Evolutionary conservation across 2,888 invertebrate species (phyloP), one percentile per base, ranked within the genome.

Genomic region (Rotaria sp.): DNA sequence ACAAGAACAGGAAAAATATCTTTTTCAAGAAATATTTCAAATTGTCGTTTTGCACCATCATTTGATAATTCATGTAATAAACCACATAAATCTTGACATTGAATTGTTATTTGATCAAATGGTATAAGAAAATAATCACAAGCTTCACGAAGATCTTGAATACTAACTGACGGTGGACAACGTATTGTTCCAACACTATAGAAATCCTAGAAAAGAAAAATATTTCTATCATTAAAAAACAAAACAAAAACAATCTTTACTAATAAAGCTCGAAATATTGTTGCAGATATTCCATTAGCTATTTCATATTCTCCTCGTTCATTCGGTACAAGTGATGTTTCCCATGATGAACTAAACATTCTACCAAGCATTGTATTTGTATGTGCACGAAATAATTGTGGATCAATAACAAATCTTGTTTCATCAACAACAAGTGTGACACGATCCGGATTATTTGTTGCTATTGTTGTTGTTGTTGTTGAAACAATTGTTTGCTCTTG

Each of bases 81-180:
- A 85, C 97, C 97, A 95, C 97, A 94, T 88, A 98, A 93, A 92
- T 98, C 97, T 93, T 97, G 95, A 92, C 97, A 97, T 89, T 96
- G 94, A 85, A 99, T 88, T 59, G 91, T 91, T 84, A 88, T 94
- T 21, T 97, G 96, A 92, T 97, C 96, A 90, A 99, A 99, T 26
- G 99, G 99, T 90, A 99, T 95, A 80, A 99, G 93, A 86, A 99
- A 93, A 91, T 99, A 99, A 91, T 99, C 99, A 90, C 99, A 99
- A 38, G 99, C 98, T 92, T 99, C 99, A 87, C 97, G 93, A 88
- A 99, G 92, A 92, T 99, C 99, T 89, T 96, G 96, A 74, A 99
- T 97, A 0, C 96, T 94, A 0, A 99, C 96, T 0, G 96, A 95
- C 0, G 96, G 96, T 0, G 99, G 99, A 90, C 98, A 99, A 59